Percentiles rank a stretch among this genome's conserved stretches.
phyloP scores from a whole-genome alignment of 2,113 vertebrate genomes.

The Poecile atricapillus region DNA sequence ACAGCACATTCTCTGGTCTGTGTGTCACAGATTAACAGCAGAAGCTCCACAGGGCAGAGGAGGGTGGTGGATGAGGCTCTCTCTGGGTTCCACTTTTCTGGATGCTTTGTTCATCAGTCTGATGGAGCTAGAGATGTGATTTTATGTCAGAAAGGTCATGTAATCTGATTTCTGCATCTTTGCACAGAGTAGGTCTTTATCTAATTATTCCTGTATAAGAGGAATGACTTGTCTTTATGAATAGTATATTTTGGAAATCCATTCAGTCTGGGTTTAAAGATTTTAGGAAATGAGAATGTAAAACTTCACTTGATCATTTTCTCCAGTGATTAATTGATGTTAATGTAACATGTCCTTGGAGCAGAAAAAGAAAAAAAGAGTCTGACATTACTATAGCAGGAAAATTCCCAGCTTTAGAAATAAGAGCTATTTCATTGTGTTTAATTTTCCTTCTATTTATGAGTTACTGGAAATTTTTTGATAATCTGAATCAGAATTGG shows the following conservation, averaged over 20 bases:
- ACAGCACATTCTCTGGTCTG: neutral
- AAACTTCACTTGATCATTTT: neutral
- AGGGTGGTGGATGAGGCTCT: neutral
- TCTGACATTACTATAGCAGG: neutral
- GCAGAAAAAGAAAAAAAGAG: neutral
- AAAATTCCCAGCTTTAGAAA: neutral
- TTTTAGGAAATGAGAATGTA: neutral
- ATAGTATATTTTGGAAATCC: neutral
- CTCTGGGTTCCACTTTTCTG: neutral
- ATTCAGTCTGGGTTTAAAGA: neutral
- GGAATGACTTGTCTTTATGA: neutral
- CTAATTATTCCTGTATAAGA: neutral
- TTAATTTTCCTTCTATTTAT: neutral
- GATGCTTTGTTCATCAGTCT: neutral
- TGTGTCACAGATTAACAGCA: neutral
- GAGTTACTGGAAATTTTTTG: neutral
- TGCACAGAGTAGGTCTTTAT: neutral
- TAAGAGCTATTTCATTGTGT: neutral
- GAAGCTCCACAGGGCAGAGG: neutral
- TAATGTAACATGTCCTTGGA: neutral
- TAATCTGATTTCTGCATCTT: neutral
- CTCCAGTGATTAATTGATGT: neutral
- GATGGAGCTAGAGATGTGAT: neutral
- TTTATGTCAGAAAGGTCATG: neutral
- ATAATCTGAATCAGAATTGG: neutral